Conservation (phyloP, 2,113 vertebrate species). For the Vireo altiloquus region DNA sequence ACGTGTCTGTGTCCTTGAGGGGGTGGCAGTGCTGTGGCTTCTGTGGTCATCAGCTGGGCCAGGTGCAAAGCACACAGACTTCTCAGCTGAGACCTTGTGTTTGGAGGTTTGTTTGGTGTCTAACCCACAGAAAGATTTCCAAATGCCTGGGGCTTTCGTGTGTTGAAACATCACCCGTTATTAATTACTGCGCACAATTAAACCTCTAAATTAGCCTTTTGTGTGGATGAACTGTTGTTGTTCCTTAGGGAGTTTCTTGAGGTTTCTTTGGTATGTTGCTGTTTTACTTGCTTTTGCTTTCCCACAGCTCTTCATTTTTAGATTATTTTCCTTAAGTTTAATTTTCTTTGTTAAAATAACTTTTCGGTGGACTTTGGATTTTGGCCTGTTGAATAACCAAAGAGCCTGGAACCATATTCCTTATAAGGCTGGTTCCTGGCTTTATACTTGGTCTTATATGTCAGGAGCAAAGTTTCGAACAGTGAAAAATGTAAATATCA, state of each 20-base stretch:
- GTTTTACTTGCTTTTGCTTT: constrained; percentile 26
- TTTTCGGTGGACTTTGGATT: neutral
- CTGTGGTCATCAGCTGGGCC: neutral
- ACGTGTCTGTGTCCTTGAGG: neutral
- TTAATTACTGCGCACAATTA: constrained; percentile 27
- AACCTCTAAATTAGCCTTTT: constrained; percentile 39
- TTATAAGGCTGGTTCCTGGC: neutral
- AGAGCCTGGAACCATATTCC: neutral
- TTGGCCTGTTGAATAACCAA: neutral
- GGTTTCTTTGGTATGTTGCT: constrained; percentile 41
- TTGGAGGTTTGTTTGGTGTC: neutral
- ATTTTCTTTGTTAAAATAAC: constrained; percentile 31
- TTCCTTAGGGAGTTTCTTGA: constrained; percentile 29
- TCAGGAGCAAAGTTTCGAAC: neutral
- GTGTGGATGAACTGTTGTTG: neutral
- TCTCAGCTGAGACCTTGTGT: neutral
- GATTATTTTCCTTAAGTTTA: neutral
- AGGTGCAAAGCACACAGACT: neutral
- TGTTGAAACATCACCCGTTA: neutral
- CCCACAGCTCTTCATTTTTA: constrained; percentile 15
- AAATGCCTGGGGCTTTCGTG: neutral
- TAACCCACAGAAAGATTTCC: neutral
- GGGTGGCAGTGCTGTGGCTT: neutral
- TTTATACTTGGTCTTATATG: neutral
- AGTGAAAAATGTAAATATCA: neutral